phyloP scores from a whole-genome alignment of 2,113 vertebrate species.

The Brachionichthys hirsutus region DNA sequence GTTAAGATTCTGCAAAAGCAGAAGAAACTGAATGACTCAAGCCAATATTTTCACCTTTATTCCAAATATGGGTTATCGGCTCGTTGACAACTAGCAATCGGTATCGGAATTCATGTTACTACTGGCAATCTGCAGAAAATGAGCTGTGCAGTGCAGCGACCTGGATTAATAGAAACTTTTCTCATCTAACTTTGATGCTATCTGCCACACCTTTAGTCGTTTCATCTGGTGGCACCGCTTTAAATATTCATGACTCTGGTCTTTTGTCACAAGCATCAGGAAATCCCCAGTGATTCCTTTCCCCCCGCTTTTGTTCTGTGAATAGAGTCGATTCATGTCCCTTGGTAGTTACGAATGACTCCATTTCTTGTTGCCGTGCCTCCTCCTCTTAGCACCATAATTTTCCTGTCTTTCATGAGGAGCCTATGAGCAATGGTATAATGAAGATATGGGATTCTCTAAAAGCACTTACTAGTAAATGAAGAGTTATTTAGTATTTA shows the following conservation, averaged over 20 bases:
- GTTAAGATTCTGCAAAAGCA: too few species aligned
- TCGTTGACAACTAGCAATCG: too few species aligned
- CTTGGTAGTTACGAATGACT: conserved; percentile 43
- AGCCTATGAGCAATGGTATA: neutral
- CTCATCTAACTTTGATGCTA: conserved; percentile 52
- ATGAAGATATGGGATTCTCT: neutral
- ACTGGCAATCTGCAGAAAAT: neutral
- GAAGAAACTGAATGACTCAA: too few species aligned
- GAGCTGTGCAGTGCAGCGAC: neutral
- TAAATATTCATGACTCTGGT: conserved; percentile 54
- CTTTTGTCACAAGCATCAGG: conserved; percentile 45
- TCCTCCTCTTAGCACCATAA: conserved; percentile 4
- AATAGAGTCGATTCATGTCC: conserved; percentile 29
- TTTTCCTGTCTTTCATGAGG: conserved; percentile 20
- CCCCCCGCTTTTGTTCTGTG: conserved; percentile 21
- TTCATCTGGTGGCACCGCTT: conserved; percentile 45
- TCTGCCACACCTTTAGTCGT: conserved; percentile 45
- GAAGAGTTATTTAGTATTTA: conserved; percentile 4
- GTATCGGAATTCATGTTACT: neutral
- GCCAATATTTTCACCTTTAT: too few species aligned
- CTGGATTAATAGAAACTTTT: conserved; percentile 29
- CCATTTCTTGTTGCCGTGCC: conserved; percentile 29
- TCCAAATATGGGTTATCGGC: too few species aligned
- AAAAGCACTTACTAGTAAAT: conserved; percentile 9
- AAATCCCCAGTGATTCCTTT: conserved; percentile 33